Percentiles rank a stretch among this genome's conserved stretches.
phyloP scores from a whole-genome alignment of 1,140 invertebrate genomes.

The Monomorium pharaonis region DNA sequence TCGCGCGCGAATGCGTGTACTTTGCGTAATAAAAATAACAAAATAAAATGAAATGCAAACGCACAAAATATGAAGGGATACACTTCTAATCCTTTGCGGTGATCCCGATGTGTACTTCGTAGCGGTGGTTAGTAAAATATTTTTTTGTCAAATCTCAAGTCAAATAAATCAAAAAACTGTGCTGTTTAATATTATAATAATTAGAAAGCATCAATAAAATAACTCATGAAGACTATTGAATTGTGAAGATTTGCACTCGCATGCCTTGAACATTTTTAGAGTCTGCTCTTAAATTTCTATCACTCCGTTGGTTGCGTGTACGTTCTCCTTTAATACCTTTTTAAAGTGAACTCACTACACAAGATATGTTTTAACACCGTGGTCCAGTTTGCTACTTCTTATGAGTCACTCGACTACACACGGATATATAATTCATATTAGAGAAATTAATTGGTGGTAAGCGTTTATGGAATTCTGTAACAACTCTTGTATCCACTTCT shows the following conservation, averaged over 20 bases:
- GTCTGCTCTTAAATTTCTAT: neutral
- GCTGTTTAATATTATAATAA: neutral
- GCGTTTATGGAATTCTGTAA: neutral
- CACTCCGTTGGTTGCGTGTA: neutral
- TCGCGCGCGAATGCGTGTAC: constrained; percentile 23
- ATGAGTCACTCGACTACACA: constrained; percentile 23
- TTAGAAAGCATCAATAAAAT: neutral
- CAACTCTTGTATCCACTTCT: neutral
- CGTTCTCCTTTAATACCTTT: constrained; percentile 23
- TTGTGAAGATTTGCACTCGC: neutral
- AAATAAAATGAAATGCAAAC: neutral
- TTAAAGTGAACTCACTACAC: constrained; percentile 13
- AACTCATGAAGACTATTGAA: neutral
- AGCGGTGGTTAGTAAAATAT: neutral
- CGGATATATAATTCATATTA: constrained; percentile 6
- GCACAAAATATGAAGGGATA: neutral
- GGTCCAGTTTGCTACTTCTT: constrained; percentile 19
- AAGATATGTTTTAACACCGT: constrained; percentile 6
- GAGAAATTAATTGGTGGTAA: neutral
- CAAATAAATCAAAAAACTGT: neutral
- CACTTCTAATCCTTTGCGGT: neutral
- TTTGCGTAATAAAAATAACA: constrained; percentile 14
- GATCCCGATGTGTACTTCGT: neutral
- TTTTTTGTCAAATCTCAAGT: neutral
- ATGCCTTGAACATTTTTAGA: neutral